These are phyloP conservation scores for Glyphotaelius pellucidus DNA, from an alignment of 2,888 invertebrate species.

Conservation along the genomic window DNA sequence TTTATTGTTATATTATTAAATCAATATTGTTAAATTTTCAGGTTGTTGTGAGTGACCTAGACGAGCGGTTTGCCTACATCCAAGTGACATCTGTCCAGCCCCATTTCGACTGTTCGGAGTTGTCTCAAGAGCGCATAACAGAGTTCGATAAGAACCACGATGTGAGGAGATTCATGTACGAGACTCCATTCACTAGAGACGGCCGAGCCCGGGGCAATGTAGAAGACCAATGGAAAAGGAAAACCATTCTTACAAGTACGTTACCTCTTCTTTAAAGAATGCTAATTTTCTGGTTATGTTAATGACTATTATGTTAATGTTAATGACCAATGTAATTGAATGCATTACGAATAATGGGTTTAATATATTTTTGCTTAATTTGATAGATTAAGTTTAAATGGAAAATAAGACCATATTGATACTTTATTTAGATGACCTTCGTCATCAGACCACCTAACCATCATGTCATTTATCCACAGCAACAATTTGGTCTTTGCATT, in stretches of 20 bases:
- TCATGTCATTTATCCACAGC: no score
- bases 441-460: no score
- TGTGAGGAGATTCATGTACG: constrained; percentile 93
- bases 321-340: neutral
- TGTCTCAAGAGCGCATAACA: constrained; percentile 83
- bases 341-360: neutral
- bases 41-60: constrained; percentile 87
- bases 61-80: constrained; percentile 91
- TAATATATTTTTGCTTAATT: neutral
- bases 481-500: no score
- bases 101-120: constrained; percentile 85
- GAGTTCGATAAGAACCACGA: constrained; percentile 95
- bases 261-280: neutral
- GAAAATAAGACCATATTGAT: neutral
- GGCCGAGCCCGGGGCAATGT: constrained; percentile 87
- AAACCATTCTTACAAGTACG: constrained; percentile 93
- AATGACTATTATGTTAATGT: no score
- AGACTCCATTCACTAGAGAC: constrained; percentile 94
- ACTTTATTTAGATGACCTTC: neutral
- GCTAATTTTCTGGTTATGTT: neutral
- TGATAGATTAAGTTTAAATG: neutral
- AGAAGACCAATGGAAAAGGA: constrained; percentile 93
- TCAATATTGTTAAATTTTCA: constrained; percentile 68
- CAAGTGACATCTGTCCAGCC: constrained; percentile 98
- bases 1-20: neutral